phyloP scores from a whole-genome alignment of 2,888 invertebrate species.

The Belgica antarctica region DNA sequence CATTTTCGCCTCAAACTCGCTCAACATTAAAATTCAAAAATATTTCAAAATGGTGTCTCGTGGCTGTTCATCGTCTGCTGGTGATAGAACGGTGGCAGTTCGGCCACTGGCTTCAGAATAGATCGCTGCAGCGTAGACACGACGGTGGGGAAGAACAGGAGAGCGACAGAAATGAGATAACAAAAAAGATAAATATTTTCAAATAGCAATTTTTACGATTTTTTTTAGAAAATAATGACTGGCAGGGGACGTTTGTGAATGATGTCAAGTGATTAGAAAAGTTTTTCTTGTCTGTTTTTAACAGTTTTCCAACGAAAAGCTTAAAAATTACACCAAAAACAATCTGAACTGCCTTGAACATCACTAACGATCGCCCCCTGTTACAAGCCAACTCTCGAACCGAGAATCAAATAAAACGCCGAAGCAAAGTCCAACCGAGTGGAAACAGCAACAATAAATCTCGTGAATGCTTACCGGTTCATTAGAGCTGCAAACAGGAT shows the following conservation, averaged over 20 bases:
- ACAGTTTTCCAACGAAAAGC: too few relatives aligned
- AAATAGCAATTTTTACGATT: neutral
- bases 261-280: too few relatives aligned
- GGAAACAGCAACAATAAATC: slow-evolving; percentile 41
- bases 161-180: neutral
- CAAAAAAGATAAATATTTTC: slow-evolving; percentile 9
- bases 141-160: neutral
- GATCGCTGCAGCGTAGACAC: slow-evolving; percentile 1
- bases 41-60: slow-evolving; percentile 38
- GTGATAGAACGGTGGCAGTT: slow-evolving; percentile 1
- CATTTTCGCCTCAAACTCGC: neutral
- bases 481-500: slow-evolving; percentile 43
- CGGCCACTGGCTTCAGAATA: slow-evolving; percentile 25
- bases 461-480: slow-evolving; percentile 40
- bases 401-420: slow-evolving; percentile 20
- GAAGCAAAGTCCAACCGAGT: slow-evolving; percentile 1
- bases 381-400: too few relatives aligned
- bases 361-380: too few relatives aligned
- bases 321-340: too few relatives aligned
- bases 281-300: too few relatives aligned
- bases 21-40: slow-evolving; percentile 30
- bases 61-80: slow-evolving; percentile 31
- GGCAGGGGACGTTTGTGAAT: too few relatives aligned
- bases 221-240: too few relatives aligned
- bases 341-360: too few relatives aligned